phyloP scores from a whole-genome alignment of 2,797 vertebrate species.

The Sylvia borin region DNA sequence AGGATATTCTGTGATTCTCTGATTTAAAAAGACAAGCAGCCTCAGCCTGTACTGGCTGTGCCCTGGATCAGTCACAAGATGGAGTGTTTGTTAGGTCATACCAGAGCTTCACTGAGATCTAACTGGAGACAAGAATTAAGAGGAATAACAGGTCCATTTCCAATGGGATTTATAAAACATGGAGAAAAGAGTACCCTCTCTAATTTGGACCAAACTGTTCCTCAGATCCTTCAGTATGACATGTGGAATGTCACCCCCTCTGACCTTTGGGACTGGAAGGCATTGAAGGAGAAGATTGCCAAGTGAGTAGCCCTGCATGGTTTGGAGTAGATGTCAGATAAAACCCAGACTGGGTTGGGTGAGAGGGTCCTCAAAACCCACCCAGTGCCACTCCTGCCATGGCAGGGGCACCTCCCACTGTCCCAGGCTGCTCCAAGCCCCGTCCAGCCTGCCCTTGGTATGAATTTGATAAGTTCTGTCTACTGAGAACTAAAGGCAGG shows the following conservation, averaged over 20 bases:
- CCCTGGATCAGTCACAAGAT: background rate
- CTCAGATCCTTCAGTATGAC: conserved; percentile 92
- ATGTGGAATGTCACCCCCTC: conserved; percentile 95
- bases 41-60: background rate
- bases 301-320: conserved; percentile 69
- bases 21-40: background rate
- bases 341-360: background rate
- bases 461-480: background rate
- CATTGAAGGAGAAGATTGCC: conserved; percentile 92
- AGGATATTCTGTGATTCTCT: background rate
- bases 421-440: background rate
- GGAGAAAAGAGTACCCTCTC: background rate
- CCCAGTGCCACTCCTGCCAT: background rate
- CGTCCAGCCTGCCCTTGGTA: background rate
- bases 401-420: background rate
- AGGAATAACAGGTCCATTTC: background rate
- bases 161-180: background rate
- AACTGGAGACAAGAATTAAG: background rate
- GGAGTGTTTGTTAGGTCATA: background rate
- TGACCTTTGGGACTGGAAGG: conserved; percentile 89
- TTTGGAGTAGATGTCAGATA: background rate
- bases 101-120: background rate
- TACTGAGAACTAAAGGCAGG: background rate
- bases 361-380: background rate
- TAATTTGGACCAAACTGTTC: background rate